phyloP scores from a whole-genome alignment of 92 coral and sea anemone species.

The Phenganax subtilis region DNA sequence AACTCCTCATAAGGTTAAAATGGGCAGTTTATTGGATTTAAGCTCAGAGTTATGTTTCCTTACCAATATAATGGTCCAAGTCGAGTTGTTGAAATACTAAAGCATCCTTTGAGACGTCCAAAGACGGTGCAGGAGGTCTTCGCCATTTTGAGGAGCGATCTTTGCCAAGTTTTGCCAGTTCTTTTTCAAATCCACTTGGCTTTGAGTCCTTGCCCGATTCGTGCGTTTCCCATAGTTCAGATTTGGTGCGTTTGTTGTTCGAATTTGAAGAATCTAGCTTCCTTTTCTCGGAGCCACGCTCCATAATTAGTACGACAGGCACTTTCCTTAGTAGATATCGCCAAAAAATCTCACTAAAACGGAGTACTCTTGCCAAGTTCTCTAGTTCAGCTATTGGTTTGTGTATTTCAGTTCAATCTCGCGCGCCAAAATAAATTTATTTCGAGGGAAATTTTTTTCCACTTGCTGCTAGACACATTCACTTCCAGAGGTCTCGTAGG shows the following conservation, averaged over 20 bases:
- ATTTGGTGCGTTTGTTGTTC: constrained; percentile 61
- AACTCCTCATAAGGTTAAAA: too few relatives aligned
- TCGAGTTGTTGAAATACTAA: constrained; percentile 91
- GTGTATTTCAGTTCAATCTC: too few relatives aligned
- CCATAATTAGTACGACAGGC: not conserved
- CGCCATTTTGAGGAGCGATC: constrained; percentile 61
- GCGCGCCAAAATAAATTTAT: too few relatives aligned
- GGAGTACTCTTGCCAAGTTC: too few relatives aligned
- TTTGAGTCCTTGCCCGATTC: constrained; percentile 41
- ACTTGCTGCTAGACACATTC: too few relatives aligned
- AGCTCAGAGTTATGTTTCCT: constrained; percentile 10
- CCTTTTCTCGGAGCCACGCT: constrained; percentile 35
- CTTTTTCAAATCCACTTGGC: constrained; percentile 71
- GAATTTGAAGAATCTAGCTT: constrained; percentile 15
- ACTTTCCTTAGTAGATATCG: too few relatives aligned
- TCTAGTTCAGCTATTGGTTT: too few relatives aligned
- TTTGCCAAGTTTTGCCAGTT: constrained; percentile 66
- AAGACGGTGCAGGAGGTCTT: constrained; percentile 64
- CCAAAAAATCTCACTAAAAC: too few relatives aligned
- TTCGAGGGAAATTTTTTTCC: too few relatives aligned
- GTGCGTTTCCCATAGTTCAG: constrained; percentile 9
- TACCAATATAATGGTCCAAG: constrained; percentile 89
- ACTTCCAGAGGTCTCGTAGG: too few relatives aligned
- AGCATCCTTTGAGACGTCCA: constrained; percentile 61
- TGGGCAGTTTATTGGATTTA: too few relatives aligned